Evolutionary conservation across 2,888 invertebrate genomes (phyloP), one percentile per base, ranked within the genome.

Genomic region (Limnephilus rhombicus): DNA sequence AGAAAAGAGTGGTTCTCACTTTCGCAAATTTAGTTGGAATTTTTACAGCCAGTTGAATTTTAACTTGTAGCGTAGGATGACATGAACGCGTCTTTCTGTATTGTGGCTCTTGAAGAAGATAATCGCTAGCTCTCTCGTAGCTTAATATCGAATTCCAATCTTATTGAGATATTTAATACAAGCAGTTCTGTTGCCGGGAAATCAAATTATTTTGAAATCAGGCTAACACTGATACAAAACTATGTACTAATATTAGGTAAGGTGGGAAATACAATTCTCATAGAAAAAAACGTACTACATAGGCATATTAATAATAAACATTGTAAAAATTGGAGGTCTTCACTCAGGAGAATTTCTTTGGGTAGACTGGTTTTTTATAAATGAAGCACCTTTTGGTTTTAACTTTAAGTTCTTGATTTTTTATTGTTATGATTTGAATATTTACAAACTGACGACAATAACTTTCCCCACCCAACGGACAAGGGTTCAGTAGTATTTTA

Each of bases 71-170:
- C n/a, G 88, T 89, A n/a, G 88, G 37, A 37, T 18, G 68, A n/a
- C n/a, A 18, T 18, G 88, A 89, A 89, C 37, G 5, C 80, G 37
- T 3, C 31, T 68, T 37, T 80, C 11, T 24, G 80, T 13, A n/a
- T 89, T 89, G 87, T 80, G 34, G 88, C 80, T 37, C n/a, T 89
- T 37, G 80, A 80, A n/a, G 37, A 88, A 80, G 88, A 68, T 89
- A n/a, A 89, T 24, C 88, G 1, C 31, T 41, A 80, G 24, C 68
- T 89, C 45, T 4, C 31, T n/a, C 37, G 88, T 89, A 89, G 88
- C 41, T 89, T 80, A 89, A 89, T 89, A 89, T 89, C 88, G 88
- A 80, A 89, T 89, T 89, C 80, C 88, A 4, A 89, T 37, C 34
- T 31, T 80, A 80, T 37, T 37, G 88, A 89, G 80, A 68, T 37